Evolutionary conservation across 2,888 invertebrate species (phyloP).

Genomic region (Mylabris sibirica): DNA sequence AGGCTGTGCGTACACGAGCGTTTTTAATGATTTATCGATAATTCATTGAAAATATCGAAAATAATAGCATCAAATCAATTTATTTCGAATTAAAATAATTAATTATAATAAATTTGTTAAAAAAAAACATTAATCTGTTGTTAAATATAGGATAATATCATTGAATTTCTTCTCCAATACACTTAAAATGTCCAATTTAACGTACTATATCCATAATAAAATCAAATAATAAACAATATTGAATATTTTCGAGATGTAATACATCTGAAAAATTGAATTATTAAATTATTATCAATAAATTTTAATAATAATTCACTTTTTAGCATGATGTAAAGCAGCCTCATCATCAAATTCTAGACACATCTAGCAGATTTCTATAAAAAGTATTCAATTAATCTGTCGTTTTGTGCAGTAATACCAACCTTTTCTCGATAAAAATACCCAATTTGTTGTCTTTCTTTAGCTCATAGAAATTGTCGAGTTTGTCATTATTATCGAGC

Average conservation of each 20-base stretch:
- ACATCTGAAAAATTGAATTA: constrained; percentile 16
- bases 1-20: not conserved
- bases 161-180: constrained; percentile 8
- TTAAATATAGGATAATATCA: not conserved
- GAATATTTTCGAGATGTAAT: not conserved
- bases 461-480: too few species aligned
- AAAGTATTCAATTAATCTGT: too few species aligned
- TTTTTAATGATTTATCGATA: not conserved
- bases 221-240: constrained; percentile 18
- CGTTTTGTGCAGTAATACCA: too few species aligned
- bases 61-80: not conserved
- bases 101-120: too few species aligned
- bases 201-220: constrained; percentile 17
- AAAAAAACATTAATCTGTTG: not conserved
- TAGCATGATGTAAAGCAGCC: constrained; percentile 62
- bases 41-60: not conserved
- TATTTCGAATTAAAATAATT: not conserved
- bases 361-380: constrained; percentile 49
- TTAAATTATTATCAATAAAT: too few species aligned
- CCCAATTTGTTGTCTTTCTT: too few species aligned
- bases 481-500: too few species aligned
- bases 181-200: constrained; percentile 21
- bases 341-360: constrained; percentile 66
- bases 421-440: too few species aligned
- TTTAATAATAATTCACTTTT: constrained; percentile 58